Evolutionary conservation across 2,113 vertebrate genomes (phyloP), one percentile per base, ranked within the genome.

Genomic region (Nothoprocta perdicaria): DNA sequence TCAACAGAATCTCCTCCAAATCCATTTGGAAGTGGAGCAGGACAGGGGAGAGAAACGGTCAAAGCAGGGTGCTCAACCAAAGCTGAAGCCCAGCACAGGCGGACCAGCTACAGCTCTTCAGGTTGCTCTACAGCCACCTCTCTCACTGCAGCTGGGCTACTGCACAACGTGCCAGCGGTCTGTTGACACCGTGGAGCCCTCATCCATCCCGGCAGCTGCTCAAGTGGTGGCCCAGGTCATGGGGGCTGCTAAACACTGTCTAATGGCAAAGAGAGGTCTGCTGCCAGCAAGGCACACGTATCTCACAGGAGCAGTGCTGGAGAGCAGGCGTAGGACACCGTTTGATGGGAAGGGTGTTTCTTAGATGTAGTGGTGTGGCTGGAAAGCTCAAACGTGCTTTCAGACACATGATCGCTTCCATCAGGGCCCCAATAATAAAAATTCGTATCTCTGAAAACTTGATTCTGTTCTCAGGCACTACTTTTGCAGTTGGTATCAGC

Each of bases 111-210:
- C 6, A 12, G 33, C 45, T 29, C n/a, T 29, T 29, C 81, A 6
- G 15, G 13, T 35, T 55, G 38, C 60, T 55, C 68, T 6, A 2
- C 8, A 31, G 58, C 41, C 5, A 0, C 38, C 19, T 38, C 33
- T 26, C 57, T 72, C 5, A 0, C 6, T n/a, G 21, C 40, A 53
- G 21, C 35, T 1, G 1, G 45, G 45, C 2, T 0, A 10, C 12
- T 1, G 1, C 6, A 61, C 35, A 35, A 35, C 24, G 8, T 7
- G 1, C 23, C 11, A 7, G 7, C 43, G 27, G 50, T 0, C 6
- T 2, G 2, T 41, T 6, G 21, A 8, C 23, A 58, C 31, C 1
- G 1, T 19, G 18, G 24, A n/a, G 53, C 27, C 22, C 69, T 31
- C 3, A 1, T 13, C 38, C 23, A 26, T 23, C 35, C 67, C 57